Conservation (phyloP, 2,797 vertebrate species). For the Borostomias antarcticus region DNA sequence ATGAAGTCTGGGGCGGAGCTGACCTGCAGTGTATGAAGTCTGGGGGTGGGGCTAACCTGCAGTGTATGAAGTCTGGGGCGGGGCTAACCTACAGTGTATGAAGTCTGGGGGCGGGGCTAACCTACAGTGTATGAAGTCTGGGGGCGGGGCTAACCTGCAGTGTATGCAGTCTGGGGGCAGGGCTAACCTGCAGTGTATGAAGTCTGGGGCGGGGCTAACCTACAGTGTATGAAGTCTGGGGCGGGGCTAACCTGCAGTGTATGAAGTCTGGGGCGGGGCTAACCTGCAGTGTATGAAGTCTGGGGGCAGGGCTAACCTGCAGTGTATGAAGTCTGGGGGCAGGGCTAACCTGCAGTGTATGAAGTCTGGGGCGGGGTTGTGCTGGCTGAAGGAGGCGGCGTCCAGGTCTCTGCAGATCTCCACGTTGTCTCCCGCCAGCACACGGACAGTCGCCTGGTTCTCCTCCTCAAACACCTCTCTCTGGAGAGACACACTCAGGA, state of each 20-base stretch:
- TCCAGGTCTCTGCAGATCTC: slow-evolving; percentile 88
- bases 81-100: not conserved
- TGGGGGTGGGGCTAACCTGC: too few species aligned
- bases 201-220: not conserved
- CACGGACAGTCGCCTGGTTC: slow-evolving; percentile 78
- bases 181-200: too few species aligned
- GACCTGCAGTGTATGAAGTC: too few species aligned
- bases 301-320: not conserved
- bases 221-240: slow-evolving; percentile 1
- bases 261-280: not conserved
- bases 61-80: not conserved
- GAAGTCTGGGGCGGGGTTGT: slow-evolving; percentile 90
- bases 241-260: not conserved
- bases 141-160: not conserved
- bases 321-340: not conserved
- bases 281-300: too few species aligned
- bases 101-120: not conserved
- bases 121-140: too few species aligned
- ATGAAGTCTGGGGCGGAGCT: slow-evolving; percentile 92
- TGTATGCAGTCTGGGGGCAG: not conserved
- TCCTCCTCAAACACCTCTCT: slow-evolving; percentile 92
- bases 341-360: slow-evolving; percentile 87
- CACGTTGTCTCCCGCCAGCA: slow-evolving; percentile 88
- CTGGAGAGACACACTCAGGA: slow-evolving; percentile 89
- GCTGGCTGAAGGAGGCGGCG: slow-evolving; percentile 82